phyloP scores from a whole-genome alignment of 2,113 vertebrate species.

The Chamaea fasciata region DNA sequence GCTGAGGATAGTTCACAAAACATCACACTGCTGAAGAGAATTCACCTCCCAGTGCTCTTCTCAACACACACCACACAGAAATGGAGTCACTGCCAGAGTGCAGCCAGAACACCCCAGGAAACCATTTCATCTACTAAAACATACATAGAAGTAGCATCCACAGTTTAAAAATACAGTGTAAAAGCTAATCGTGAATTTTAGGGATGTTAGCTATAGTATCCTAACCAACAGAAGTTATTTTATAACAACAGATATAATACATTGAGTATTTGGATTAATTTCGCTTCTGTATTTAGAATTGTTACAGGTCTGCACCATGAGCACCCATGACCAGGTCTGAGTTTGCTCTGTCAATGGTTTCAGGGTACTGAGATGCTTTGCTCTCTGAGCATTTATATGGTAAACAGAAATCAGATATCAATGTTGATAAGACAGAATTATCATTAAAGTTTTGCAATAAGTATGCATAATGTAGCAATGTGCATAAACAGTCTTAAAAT shows the following conservation, averaged over 20 bases:
- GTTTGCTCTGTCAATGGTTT: background rate
- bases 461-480: background rate
- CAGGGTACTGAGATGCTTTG: background rate
- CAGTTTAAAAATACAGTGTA: background rate
- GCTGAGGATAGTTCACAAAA: background rate
- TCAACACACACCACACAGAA: rapidly evolving
- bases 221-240: background rate
- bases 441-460: background rate
- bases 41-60: background rate
- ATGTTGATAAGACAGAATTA: background rate
- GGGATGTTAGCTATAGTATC: background rate
- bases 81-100: background rate
- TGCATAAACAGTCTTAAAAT: background rate
- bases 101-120: background rate
- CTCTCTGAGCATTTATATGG: background rate
- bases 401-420: background rate
- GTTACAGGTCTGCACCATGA: background rate
- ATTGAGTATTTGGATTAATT: background rate
- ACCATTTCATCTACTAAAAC: background rate
- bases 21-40: background rate
- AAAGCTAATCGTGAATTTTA: background rate
- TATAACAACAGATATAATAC: background rate
- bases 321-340: background rate
- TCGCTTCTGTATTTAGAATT: background rate
- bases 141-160: background rate